phyloP scores from a whole-genome alignment of 2,113 vertebrate species.

The Narcine bancroftii region DNA sequence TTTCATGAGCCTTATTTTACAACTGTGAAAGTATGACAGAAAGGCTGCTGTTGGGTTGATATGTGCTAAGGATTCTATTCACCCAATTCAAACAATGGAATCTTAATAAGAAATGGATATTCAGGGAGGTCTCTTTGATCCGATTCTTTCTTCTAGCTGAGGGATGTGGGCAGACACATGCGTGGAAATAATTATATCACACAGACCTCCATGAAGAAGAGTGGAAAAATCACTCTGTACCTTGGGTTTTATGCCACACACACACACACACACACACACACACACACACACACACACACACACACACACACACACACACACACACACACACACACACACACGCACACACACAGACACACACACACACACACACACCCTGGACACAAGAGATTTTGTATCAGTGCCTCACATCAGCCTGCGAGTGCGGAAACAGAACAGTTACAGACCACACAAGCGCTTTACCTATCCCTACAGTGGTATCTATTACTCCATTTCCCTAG shows the following conservation, averaged over 20 bases:
- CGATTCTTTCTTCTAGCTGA: neutral
- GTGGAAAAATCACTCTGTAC: neutral
- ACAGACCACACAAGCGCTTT: neutral
- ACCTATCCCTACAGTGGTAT: neutral
- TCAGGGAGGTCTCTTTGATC: slow-evolving; percentile 30
- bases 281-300: neutral
- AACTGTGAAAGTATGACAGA: neutral
- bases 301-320: neutral
- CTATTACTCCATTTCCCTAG: neutral
- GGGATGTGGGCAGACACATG: slow-evolving; percentile 22
- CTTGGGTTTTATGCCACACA: neutral
- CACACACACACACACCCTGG: neutral
- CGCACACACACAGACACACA: neutral
- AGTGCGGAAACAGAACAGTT: neutral
- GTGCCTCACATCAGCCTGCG: neutral
- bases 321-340: neutral
- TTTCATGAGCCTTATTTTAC: neutral
- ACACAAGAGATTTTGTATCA: neutral
- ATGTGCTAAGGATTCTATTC: neutral
- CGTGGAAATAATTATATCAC: slow-evolving; percentile 33
- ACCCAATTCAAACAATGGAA: neutral
- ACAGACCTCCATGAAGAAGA: slow-evolving; percentile 32
- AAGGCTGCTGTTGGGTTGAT: too few species aligned
- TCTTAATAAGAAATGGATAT: neutral
- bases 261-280: neutral